Evolutionary conservation across 2,797 vertebrate species (phyloP), one percentile per base, ranked within the genome.

Genomic region (Pseudocheirus occidentalis): DNA sequence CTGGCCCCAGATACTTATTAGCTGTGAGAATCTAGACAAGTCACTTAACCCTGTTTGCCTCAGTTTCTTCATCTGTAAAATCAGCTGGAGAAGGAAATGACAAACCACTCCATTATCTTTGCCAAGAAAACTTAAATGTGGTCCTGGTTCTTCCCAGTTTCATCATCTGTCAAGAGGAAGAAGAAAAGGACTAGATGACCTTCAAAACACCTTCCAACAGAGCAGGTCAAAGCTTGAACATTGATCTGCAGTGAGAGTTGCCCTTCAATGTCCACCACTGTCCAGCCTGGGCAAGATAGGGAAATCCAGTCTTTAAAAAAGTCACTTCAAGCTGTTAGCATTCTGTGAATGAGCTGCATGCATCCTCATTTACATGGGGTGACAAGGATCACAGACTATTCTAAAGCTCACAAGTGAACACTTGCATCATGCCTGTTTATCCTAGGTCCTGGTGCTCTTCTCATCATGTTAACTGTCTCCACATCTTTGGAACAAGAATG

Each of bases 381-480:
- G 21, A 87, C 3, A 27, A 3, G 40, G 6, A 81, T 24, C 21
- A 81, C 66, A 46, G 18, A 24, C 66, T 81, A 40, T 73, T 73
- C 2, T 21, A 46, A 87, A 46, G 73, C 24, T 1, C 11, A 7
- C 40, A 87, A 50, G 73, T 46, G 73, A 87, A 14, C 40, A 50
- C 40, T 87, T 27, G 40, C 40, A 87, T 11, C 73, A 46, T 11
- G 93, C 11, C 0, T n/a, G 90, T 95, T 92, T 94, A 53, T 21
- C 96, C 94, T 95, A 2, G 3, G 14, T 46, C 53, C 29, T 55
- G 90, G 55, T 91, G 93, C 9, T 95, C 1, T 66, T 92, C 18
- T 95, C 12, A 90, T 0, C 90, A 27, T 0, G 10, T 50, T 94
- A 3, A 31, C 12, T 93, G 9, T 59, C 91, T 91, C 90, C 3